Percentiles rank a stretch among this genome's conserved stretches.
phyloP scores from a whole-genome alignment of 2,888 invertebrate genomes.

The Netelia virgata region DNA sequence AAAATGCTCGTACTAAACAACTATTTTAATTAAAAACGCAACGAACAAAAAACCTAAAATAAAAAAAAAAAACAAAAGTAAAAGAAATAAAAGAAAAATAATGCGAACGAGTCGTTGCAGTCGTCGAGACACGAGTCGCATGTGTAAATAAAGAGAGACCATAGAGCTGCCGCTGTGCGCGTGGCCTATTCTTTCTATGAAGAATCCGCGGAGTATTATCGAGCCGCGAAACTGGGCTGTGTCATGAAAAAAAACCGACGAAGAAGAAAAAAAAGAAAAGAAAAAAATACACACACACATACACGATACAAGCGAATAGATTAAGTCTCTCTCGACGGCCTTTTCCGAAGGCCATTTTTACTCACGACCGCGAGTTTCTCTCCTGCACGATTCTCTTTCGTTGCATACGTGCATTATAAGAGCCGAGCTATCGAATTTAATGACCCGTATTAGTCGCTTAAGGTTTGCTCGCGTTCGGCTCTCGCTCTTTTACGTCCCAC shows the following conservation, averaged over 20 bases:
- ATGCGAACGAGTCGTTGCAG: neutral
- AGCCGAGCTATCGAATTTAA: constrained; percentile 13
- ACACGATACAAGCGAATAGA: constrained; percentile 37
- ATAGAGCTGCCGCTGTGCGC: constrained; percentile 24
- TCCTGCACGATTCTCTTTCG: neutral
- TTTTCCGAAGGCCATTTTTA: constrained; percentile 58
- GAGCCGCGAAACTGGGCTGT: constrained; percentile 53
- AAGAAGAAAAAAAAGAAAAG: neutral
- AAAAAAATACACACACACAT: neutral
- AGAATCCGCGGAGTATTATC: constrained; percentile 21
- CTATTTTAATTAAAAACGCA: no score
- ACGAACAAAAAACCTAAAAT: no score
- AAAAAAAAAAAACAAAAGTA: no score
- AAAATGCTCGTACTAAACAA: no score
- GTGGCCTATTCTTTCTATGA: constrained; percentile 5
- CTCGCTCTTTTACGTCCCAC: neutral
- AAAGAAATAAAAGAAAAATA: neutral
- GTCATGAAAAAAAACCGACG: neutral
- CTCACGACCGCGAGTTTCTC: constrained; percentile 26
- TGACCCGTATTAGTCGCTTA: constrained; percentile 1
- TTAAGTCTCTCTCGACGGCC: constrained; percentile 19
- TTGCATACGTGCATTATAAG: neutral
- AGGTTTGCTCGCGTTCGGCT: no score
- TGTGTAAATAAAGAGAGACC: constrained; percentile 40
- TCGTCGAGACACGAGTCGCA: neutral